phyloP scores from a whole-genome alignment of 1,140 invertebrate species.

The Brachystomella parvula region DNA sequence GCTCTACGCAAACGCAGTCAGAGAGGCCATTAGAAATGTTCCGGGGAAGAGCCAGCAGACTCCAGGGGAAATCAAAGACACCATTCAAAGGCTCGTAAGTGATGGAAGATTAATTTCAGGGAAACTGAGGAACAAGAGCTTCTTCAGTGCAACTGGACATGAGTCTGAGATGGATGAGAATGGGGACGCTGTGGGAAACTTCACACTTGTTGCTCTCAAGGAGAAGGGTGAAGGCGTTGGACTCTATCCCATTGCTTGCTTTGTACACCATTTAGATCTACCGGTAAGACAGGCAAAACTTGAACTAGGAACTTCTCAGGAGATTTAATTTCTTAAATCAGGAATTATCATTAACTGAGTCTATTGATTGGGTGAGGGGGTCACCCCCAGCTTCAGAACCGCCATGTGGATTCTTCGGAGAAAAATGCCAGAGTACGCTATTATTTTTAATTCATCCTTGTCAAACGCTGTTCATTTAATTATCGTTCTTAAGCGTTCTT shows the following conservation, averaged over 20 bases:
- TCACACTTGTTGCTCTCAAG: conserved; percentile 71
- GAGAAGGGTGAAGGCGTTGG: conserved; percentile 52
- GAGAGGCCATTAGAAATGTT: conserved; percentile 52
- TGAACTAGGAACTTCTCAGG: background rate
- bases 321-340: conserved; percentile 40
- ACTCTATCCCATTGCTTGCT: conserved; percentile 64
- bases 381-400: conserved; percentile 85
- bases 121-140: conserved; percentile 47
- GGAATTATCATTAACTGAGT: conserved; percentile 57
- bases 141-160: conserved; percentile 78
- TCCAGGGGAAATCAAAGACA: background rate
- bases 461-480: background rate
- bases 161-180: conserved; percentile 83
- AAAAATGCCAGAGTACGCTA: conserved; percentile 75
- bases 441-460: conserved; percentile 5
- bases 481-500: background rate
- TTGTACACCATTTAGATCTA: conserved; percentile 43
- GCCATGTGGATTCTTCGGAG: conserved; percentile 78
- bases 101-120: conserved; percentile 27
- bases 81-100: background rate
- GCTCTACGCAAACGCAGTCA: conserved; percentile 67
- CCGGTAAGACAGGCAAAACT: conserved; percentile 40
- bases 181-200: conserved; percentile 92
- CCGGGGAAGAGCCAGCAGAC: background rate
- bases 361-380: conserved; percentile 68